A percentile compares a stretch with the other conserved stretches of the same genome.
These are phyloP conservation scores for Psilanteris sp. DNA, from an alignment of 1,140 invertebrate species.

Conservation along the genomic window DNA sequence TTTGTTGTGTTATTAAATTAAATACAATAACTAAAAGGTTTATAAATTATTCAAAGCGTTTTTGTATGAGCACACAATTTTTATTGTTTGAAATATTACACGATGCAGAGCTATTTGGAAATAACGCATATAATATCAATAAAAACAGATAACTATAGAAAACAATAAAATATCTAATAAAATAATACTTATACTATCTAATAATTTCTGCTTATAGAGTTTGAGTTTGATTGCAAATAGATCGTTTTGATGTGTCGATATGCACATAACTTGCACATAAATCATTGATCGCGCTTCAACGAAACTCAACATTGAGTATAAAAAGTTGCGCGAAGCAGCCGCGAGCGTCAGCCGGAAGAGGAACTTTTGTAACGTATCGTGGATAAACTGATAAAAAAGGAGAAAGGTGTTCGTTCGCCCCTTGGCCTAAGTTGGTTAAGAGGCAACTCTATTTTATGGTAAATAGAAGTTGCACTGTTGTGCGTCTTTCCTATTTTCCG, in stretches of 20 bases:
- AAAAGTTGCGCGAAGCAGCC: slow-evolving; percentile 17
- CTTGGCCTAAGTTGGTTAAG: slow-evolving; percentile 41
- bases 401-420: slow-evolving; percentile 41
- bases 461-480: slow-evolving; percentile 36
- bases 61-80: no score
- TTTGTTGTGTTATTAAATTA: no score
- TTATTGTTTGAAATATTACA: no score
- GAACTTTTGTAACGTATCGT: slow-evolving; percentile 64
- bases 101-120: no score
- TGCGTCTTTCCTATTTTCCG: slow-evolving; percentile 3
- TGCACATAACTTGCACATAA: slow-evolving; percentile 12
- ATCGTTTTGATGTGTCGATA: slow-evolving; percentile 20
- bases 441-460: slow-evolving; percentile 49
- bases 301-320: slow-evolving; percentile 22
- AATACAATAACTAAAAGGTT: no score
- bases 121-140: no score
- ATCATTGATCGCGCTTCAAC: slow-evolving; percentile 24
- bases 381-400: slow-evolving; percentile 65
- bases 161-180: no score
- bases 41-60: no score
- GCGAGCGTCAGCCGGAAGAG: slow-evolving; percentile 20
- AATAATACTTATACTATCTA: no score
- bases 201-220: no score
- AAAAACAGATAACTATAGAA: no score
- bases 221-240: no score